Evolutionary conservation across 2,113 vertebrate species (phyloP), one percentile per base, ranked within the genome.

Genomic region (Isichthys henryi): DNA sequence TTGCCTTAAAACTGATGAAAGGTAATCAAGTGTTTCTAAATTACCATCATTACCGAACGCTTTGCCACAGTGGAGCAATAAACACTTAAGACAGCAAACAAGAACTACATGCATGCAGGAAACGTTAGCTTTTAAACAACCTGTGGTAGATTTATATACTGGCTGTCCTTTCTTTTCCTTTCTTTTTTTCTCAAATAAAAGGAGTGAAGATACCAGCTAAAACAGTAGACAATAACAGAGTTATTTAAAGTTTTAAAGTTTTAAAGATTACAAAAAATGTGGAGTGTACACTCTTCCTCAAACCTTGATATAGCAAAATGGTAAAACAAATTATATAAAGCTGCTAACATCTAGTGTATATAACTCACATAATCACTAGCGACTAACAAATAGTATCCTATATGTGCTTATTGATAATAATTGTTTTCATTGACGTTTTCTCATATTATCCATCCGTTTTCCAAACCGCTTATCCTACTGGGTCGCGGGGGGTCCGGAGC

Each of bases 1-100:
- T 92, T 91, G 86, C 80, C 84, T 49, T 86, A 50, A 91, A 89
- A 86, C 83, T 90, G 90, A 89, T 91, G 31, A 53, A 43, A 62
- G 52, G 84, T 83, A 84, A 80, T 21, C 86, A 6, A n/a, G 66
- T 39, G 86, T 91, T 92, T 94, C 91, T 91, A 89, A 88, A 93
- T 91, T 5, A 8, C 90, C 2, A 91, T 91, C 94, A 94, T 95
- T 95, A 94, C 27, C 21, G 80, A 91, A 91, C 91, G 92, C 91
- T 94, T 94, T 91, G 49, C 92, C 88, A 86, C 89, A 92, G 88
- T 87, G 88, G 19, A 9, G 92, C 92, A 91, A 93, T 94, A 95
- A 95, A 94, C 43, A 46, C 9, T 70, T 52, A 91, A 31, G 48
- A 56, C 90, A 90, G 92, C 92, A 90, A 93, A 88, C 48, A 88